Conservation (phyloP, 2,888 invertebrate species). For the Agrilus mali region DNA sequence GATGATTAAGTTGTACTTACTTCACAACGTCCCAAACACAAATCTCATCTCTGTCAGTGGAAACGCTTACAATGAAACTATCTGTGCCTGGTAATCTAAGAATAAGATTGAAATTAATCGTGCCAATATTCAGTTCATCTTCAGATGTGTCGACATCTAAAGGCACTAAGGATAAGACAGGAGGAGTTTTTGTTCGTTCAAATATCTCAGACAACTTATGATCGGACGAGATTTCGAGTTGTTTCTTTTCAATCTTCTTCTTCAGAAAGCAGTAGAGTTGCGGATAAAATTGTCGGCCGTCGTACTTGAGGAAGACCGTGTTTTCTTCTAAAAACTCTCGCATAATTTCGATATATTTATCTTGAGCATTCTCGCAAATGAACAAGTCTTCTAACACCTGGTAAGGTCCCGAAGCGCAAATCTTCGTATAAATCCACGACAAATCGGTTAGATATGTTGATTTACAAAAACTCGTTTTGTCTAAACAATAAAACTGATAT, state of each 20-base stretch:
- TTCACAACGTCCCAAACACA: slow-evolving; percentile 68
- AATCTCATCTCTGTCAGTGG: slow-evolving; percentile 62
- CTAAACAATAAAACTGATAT: slow-evolving; percentile 56
- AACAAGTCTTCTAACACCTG: slow-evolving; percentile 68
- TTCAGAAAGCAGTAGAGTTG: slow-evolving; percentile 45
- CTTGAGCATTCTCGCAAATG: slow-evolving; percentile 29
- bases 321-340: slow-evolving; percentile 59
- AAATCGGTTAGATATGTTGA: slow-evolving; percentile 61
- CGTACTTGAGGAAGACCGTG: slow-evolving; percentile 61
- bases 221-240: slow-evolving; percentile 16
- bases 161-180: slow-evolving; percentile 48
- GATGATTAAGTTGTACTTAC: slow-evolving; percentile 24
- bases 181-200: slow-evolving; percentile 39
- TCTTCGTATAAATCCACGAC: slow-evolving; percentile 68
- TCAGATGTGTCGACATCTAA: slow-evolving; percentile 26
- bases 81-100: slow-evolving; percentile 51
- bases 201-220: slow-evolving; percentile 31
- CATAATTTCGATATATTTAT: slow-evolving; percentile 41
- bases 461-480: slow-evolving; percentile 45
- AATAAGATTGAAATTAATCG: slow-evolving; percentile 42
- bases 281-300: slow-evolving; percentile 72
- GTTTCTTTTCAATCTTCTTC: slow-evolving; percentile 24
- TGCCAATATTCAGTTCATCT: slow-evolving; percentile 5
- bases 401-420: slow-evolving; percentile 63
- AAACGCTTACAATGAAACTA: slow-evolving; percentile 62